Evolutionary conservation across 2,888 invertebrate genomes (phyloP), one percentile per base, ranked within the genome.

Genomic region (Lasius platythorax): DNA sequence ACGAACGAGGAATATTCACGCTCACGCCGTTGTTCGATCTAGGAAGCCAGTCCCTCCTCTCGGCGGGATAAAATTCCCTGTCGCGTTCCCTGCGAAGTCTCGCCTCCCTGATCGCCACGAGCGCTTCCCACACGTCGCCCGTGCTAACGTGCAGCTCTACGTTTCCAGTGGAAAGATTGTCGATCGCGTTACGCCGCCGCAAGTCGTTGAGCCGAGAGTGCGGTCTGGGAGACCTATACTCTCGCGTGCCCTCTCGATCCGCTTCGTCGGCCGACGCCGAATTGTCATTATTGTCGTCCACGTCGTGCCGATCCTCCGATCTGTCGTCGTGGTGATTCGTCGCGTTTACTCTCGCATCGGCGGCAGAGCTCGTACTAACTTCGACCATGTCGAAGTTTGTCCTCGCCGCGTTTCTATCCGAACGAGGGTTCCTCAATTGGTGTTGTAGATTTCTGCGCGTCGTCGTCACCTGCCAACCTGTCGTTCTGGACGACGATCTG

Each of bases 71-170:
- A 28, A 90, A 89, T 18, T 92, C 93, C 92, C 95, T 95, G 82
- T 95, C 96, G 92, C 96, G 95, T 87, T 96, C 96, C 87, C 96
- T 95, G 43, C 96, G 94, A 87, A 96, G 95, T 90, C 97, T 95
- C 63, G 96, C 96, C 91, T 97, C 97, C 92, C 97, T 95, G 87
- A 97, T 96, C 6, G 96, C 96, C 72, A 97, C 96, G 30, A 97
- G 95, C 15, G 97, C 97, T 92, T 97, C 97, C 96, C 97, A 97
- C 40, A 97, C 96, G 91, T 97, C 97, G 87, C 96, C 96, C 86
- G 94, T 84, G 91, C 95, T 94, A 3, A 95, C 94, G 79, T 95
- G 95, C 9, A 95, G 87, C 81, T 95, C 95, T 18, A 95, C 93
- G 67, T 95, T 95, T 18, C 93, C 92, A 0, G 93, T 92, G 0